Evolutionary conservation across 2,888 invertebrate species (phyloP), one percentile per base, ranked within the genome.

Genomic region (Chironomus tentans): DNA sequence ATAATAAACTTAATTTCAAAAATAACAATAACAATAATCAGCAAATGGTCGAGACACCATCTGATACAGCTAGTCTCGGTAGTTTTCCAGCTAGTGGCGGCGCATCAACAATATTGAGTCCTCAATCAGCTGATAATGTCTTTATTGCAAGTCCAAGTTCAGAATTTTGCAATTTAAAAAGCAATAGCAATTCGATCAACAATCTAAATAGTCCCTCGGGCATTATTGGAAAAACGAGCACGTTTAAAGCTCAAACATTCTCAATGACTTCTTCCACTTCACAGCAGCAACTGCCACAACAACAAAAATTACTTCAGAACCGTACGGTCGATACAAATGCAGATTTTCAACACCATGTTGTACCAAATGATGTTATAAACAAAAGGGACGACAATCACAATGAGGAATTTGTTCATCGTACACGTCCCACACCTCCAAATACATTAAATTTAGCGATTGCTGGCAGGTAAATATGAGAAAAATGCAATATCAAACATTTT

Each of bases 371-470:
- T 38, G 38, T n/a, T 38, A 68, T 28, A 68, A 38, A 28, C 15
- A 61, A 61, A 38, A 61, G 38, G 72, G 74, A 79, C 78, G 70
- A 80, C 65, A 84, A 87, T 82, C 84, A 85, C 73, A 82, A 80
- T 79, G 82, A 86, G 79, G 80, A 85, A 77, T 84, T 87, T 81
- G 83, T 89, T 79, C 84, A 87, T 82, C 89, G 90, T 72, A 90
- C 90, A 24, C 85, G 92, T 81, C 93, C 93, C 1, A 92, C 92
- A 79, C 91, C 93, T 80, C 93, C 93, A 72, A 93, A 92, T 82
- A 93, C 93, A 50, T 84, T 94, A 78, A 93, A 92, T 84, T 87
- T 94, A 80, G 74, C 74, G 28, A 74, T 74, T 24, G 74, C 74
- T 22, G 68, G 48, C 74, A 74, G 74, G 74, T 74, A 74, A 71